Conservation (phyloP, 2,888 invertebrate species). For the Metopia argyrocephala region DNA sequence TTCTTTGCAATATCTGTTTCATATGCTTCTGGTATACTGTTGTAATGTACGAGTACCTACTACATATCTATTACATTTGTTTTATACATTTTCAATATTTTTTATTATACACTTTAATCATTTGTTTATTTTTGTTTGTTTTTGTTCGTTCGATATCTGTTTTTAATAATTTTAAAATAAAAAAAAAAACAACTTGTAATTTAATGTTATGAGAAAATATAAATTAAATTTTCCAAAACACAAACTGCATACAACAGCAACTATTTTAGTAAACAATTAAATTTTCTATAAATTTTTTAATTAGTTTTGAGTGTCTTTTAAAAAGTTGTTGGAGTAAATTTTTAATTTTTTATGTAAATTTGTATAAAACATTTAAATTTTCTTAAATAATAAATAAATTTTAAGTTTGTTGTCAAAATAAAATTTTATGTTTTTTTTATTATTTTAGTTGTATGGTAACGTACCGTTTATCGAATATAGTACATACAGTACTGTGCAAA, state of each 20-base stretch:
- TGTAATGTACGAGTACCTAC: too few species aligned
- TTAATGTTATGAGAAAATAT: not conserved
- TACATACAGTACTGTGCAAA: too few species aligned
- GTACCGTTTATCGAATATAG: too few species aligned
- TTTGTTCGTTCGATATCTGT: not conserved
- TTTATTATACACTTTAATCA: not conserved
- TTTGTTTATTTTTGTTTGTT: not conserved
- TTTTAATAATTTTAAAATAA: not conserved
- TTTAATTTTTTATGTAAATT: too few species aligned
- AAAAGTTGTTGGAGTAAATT: too few species aligned
- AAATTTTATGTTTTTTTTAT: not conserved
- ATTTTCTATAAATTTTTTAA: not conserved
- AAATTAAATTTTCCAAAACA: not conserved
- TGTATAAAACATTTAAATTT: too few species aligned
- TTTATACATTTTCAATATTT: not conserved
- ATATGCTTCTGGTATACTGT: conserved; percentile 2
- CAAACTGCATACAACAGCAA: not conserved
- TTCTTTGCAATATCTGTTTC: conserved; percentile 9
- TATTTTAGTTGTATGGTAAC: too few species aligned
- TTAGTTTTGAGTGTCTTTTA: too few species aligned
- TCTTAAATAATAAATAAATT: not conserved
- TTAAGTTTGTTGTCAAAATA: not conserved
- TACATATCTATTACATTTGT: too few species aligned
- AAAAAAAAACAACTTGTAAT: not conserved
- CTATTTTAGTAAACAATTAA: not conserved